Conservation (phyloP, 2,888 invertebrate species). For the Synanthedon myopaeformis region DNA sequence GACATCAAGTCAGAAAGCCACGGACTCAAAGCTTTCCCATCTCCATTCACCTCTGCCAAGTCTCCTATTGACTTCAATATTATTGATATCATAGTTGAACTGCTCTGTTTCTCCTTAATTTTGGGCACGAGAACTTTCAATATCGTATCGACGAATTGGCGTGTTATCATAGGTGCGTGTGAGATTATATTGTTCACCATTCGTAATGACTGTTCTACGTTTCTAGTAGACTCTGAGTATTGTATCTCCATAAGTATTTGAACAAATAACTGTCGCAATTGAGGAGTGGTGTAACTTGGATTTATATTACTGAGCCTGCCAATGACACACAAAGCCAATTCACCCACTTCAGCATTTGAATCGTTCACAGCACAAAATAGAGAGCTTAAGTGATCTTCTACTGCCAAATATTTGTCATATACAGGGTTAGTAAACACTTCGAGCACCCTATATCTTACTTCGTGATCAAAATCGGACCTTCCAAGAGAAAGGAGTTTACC, state of each 20-base stretch:
- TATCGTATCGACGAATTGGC: slow-evolving; percentile 96
- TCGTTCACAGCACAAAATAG: slow-evolving; percentile 96
- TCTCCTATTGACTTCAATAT: slow-evolving; percentile 95
- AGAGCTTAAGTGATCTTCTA: slow-evolving; percentile 93
- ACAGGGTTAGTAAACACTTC: slow-evolving; percentile 87
- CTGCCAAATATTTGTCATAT: slow-evolving; percentile 95
- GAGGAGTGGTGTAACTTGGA: slow-evolving; percentile 98
- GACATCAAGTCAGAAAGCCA: slow-evolving; percentile 91
- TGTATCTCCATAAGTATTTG: slow-evolving; percentile 93
- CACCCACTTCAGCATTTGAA: slow-evolving; percentile 94
- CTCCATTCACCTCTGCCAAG: slow-evolving; percentile 89
- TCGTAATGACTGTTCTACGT: slow-evolving; percentile 95
- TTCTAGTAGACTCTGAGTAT: slow-evolving; percentile 93
- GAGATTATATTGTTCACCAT: slow-evolving; percentile 96
- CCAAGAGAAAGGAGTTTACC: slow-evolving; percentile 92
- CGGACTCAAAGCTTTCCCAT: slow-evolving; percentile 86
- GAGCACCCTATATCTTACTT: slow-evolving; percentile 92
- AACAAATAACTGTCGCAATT: slow-evolving; percentile 89
- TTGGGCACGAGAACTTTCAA: slow-evolving; percentile 91
- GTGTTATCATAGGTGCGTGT: slow-evolving; percentile 91
- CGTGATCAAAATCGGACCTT: slow-evolving; percentile 94
- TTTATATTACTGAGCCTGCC: slow-evolving; percentile 93
- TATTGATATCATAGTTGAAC: slow-evolving; percentile 91
- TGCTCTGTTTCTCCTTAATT: slow-evolving; percentile 87
- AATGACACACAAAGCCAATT: slow-evolving; percentile 91